These are phyloP conservation scores for Drosophila conformis DNA, from an alignment of 2,888 invertebrate species.

Conservation along the genomic window DNA sequence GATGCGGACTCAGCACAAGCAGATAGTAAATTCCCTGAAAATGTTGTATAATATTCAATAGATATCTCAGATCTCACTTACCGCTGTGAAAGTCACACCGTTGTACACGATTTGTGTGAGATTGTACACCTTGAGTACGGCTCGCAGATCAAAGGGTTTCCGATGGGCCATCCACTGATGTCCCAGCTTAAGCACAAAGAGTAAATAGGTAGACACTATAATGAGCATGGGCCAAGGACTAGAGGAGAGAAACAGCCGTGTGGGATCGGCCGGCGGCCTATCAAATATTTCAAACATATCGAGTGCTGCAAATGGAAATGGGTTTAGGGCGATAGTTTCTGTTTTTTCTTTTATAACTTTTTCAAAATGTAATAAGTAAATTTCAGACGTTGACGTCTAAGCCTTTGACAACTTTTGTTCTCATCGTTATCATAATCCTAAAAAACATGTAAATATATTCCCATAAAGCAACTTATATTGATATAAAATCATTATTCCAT, in stretches of 20 bases:
- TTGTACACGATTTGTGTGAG: slow-evolving; percentile 49
- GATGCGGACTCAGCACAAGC: slow-evolving; percentile 2
- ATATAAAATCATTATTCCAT: not conserved
- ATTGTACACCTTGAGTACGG: slow-evolving; percentile 43
- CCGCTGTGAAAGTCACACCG: slow-evolving; percentile 20
- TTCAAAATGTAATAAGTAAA: not conserved
- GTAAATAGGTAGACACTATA: slow-evolving; percentile 37
- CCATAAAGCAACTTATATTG: not conserved
- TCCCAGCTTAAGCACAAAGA: slow-evolving; percentile 55
- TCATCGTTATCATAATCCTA: not conserved
- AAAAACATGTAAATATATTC: not conserved
- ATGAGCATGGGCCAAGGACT: slow-evolving; percentile 41
- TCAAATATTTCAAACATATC: slow-evolving; percentile 39
- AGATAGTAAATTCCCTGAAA: slow-evolving; percentile 32
- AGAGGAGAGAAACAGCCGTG: slow-evolving; percentile 25
- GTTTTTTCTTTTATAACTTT: not conserved
- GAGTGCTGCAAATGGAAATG: not conserved
- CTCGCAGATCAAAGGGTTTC: slow-evolving; percentile 38
- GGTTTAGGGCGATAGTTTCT: too few relatives aligned
- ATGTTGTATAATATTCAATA: not conserved
- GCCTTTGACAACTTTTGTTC: not conserved
- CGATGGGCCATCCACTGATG: slow-evolving; percentile 38
- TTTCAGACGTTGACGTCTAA: not conserved
- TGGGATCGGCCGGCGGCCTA: slow-evolving; percentile 36
- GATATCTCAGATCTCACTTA: slow-evolving; percentile 20